Evolutionary conservation across 2,888 invertebrate genomes (phyloP).

Genomic region (Sphaerophoria rueppellii): DNA sequence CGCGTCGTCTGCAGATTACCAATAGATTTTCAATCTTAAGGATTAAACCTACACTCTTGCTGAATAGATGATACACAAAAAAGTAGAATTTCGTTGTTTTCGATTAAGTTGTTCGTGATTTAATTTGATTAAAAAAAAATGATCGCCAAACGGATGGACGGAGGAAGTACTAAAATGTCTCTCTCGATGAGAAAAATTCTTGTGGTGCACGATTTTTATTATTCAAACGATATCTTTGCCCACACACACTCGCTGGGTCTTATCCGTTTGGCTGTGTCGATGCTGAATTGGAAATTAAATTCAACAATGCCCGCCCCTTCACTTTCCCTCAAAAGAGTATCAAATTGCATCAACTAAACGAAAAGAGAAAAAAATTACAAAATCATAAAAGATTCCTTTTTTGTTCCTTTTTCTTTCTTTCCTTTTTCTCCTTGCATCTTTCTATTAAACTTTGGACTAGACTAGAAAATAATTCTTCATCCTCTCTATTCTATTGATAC

Average conservation of each 20-base stretch:
- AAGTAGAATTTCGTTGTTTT: constrained; percentile 21
- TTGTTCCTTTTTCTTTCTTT: constrained; percentile 54
- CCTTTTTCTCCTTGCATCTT: constrained; percentile 1
- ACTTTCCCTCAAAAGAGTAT: constrained; percentile 55
- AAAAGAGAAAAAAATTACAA: not conserved
- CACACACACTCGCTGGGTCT: not conserved
- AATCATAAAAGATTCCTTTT: constrained; percentile 38
- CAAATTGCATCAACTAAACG: constrained; percentile 24
- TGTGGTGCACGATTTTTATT: constrained; percentile 53
- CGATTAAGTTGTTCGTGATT: constrained; percentile 69
- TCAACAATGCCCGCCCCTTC: constrained; percentile 44
- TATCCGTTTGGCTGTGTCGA: not conserved
- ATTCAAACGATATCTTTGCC: constrained; percentile 46
- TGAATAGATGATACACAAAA: not conserved
- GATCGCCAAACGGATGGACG: not conserved
- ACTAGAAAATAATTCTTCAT: not conserved
- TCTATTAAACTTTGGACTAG: constrained; percentile 10
- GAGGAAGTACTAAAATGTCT: not conserved
- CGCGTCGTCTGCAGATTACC: constrained; percentile 59
- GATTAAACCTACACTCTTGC: constrained; percentile 55
- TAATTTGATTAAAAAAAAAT: constrained; percentile 32
- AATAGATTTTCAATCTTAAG: constrained; percentile 53
- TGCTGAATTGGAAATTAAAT: constrained; percentile 65
- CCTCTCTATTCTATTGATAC: constrained; percentile 26
- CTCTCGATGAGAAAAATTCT: constrained; percentile 41